These are phyloP conservation scores for Bombus superbus DNA, from an alignment of 1,140 invertebrate species.

Conservation along the genomic window DNA sequence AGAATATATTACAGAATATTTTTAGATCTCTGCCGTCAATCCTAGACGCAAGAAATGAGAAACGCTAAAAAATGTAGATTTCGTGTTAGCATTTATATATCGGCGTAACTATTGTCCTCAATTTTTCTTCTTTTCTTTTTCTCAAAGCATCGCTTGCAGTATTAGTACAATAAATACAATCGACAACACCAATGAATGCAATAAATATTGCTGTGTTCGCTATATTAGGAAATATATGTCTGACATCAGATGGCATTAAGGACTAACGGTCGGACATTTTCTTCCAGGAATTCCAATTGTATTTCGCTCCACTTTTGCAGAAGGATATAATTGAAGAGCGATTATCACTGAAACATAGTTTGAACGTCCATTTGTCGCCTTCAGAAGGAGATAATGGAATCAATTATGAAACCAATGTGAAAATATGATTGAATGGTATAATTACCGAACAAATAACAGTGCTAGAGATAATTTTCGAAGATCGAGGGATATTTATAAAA, in stretches of 20 bases:
- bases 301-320: conserved; percentile 3
- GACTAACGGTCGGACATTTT: background rate
- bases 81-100: too few relatives aligned
- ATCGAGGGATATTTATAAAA: background rate
- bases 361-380: background rate
- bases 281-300: background rate
- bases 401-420: background rate
- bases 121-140: too few relatives aligned
- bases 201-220: background rate
- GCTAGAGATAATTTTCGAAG: background rate
- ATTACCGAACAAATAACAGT: background rate
- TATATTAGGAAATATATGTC: background rate
- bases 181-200: background rate
- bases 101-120: background rate
- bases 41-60: too few relatives aligned
- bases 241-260: background rate
- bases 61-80: too few relatives aligned
- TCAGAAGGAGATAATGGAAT: background rate
- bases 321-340: conserved; percentile 2
- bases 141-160: background rate
- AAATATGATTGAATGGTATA: background rate
- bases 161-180: background rate
- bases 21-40: too few relatives aligned
- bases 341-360: background rate
- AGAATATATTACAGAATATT: too few relatives aligned